phyloP scores from a whole-genome alignment of 2,113 vertebrate species.

The Chloropsis cyanopogon region DNA sequence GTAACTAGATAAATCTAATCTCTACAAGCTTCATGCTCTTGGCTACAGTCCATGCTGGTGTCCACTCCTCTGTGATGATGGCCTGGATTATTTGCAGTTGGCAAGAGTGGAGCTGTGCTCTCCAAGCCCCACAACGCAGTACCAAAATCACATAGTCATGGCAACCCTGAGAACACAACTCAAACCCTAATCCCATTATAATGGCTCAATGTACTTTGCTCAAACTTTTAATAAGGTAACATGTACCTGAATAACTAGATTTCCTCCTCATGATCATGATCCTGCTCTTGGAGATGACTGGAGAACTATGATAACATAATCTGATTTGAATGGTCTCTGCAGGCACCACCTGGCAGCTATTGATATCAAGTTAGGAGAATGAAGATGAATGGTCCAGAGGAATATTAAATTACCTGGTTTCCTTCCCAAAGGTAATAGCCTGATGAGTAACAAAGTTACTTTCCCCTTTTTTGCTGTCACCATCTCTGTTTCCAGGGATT shows the following conservation, averaged over 20 bases:
- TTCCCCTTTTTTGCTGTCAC: conserved; percentile 22
- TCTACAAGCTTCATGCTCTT: not conserved
- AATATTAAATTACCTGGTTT: conserved; percentile 60
- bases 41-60: not conserved
- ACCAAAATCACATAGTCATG: conserved; percentile 30
- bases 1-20: conserved; percentile 26
- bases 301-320: conserved; percentile 61
- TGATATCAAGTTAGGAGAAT: conserved; percentile 59
- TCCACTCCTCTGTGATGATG: not conserved
- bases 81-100: not conserved
- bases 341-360: conserved; percentile 55
- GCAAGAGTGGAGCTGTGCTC: not conserved
- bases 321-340: conserved; percentile 48
- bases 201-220: conserved; percentile 42
- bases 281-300: conserved; percentile 39
- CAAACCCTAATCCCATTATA: conserved; percentile 55
- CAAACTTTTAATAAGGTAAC: conserved; percentile 67
- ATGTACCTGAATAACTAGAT: conserved; percentile 67
- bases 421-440: conserved; percentile 58
- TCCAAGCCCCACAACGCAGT: not conserved
- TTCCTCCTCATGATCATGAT: conserved; percentile 44
- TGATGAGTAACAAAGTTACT: conserved; percentile 47
- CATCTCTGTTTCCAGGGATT: conserved; percentile 11
- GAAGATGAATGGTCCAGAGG: conserved; percentile 47
- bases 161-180: conserved; percentile 23